Evolutionary conservation across 2,797 vertebrate genomes (phyloP), one percentile per base, ranked within the genome.

Genomic region (Premnoplex brunnescens): DNA sequence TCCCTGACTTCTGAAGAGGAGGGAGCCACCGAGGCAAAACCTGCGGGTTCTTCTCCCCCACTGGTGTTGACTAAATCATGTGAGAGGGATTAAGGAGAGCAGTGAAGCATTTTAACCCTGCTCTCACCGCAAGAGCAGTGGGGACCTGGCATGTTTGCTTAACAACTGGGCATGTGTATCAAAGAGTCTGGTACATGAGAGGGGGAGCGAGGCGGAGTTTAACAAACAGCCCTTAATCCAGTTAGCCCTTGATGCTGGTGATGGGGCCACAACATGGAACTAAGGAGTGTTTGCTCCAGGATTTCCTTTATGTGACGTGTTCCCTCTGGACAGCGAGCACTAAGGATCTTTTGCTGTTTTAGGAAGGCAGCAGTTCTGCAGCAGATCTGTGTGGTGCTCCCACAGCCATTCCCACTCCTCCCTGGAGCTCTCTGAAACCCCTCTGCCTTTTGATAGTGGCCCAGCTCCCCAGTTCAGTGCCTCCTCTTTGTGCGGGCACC

Each of bases 381-480:
- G 51, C 63, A 63, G 71, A 43, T 72, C 46, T 6, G 67, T 9
- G n/a, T 23, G 24, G 67, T 8, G 56, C 64, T 89, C 56, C 46
- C 58, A 60, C 43, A 37, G 88, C 77, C 1, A 0, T 77, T 95
- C 94, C 77, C 80, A 12, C 56, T 75, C 78, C 79, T 94, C 87
- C 90, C 79, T 74, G 80, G 79, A 89, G 88, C 23, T 83, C 76
- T 89, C 74, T 63, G 72, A 90, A 94, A 79, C 73, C 63, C 52
- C 34, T 91, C 46, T 88, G 95, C 83, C 88, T 94, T 93, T 93
- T 95, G 77, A 91, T 76, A 82, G 76, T 6, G 28, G 79, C 69
- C 63, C 89, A 36, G 86, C 75, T 92, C 92, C 94, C 87, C 95
- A 95, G 85, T 81, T 94, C 71, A 86, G 85, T 79, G 93, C 94